Conservation (phyloP, 2,797 vertebrate genomes). For the Ptychadena robeensis region DNA sequence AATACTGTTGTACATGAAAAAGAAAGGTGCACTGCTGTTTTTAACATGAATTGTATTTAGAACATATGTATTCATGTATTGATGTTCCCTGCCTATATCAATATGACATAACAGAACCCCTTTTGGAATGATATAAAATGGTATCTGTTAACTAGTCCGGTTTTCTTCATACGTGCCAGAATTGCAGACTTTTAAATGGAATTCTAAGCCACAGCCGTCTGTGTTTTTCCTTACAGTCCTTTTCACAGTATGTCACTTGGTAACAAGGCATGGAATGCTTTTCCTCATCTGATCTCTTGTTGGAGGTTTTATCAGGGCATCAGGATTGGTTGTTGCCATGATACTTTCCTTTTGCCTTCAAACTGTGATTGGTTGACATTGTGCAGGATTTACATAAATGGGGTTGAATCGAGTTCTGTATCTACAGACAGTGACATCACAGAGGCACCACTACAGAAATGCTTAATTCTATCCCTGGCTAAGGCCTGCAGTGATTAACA, state of each 20-base stretch:
- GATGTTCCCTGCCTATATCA: too few species aligned
- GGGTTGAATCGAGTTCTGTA: slow-evolving; percentile 61
- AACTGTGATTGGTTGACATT: slow-evolving; percentile 66
- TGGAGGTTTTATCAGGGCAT: slow-evolving; percentile 10
- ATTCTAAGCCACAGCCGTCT: not conserved
- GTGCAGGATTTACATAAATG: slow-evolving; percentile 43
- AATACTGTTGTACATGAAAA: too few species aligned
- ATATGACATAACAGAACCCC: too few species aligned
- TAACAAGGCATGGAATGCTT: slow-evolving; percentile 17
- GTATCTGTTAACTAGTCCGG: too few species aligned
- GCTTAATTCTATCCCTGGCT: slow-evolving; percentile 22
- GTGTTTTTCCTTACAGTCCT: not conserved
- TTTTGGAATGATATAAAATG: not conserved
- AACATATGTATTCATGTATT: too few species aligned
- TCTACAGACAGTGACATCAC: slow-evolving; percentile 66
- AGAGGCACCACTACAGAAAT: slow-evolving; percentile 13
- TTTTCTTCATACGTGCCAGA: not conserved
- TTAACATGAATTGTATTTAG: too few species aligned
- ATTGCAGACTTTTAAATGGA: not conserved
- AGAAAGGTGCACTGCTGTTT: too few species aligned
- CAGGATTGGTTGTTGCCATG: slow-evolving; percentile 66
- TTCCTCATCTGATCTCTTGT: slow-evolving; percentile 15
- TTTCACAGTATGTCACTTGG: slow-evolving; percentile 25
- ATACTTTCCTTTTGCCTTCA: slow-evolving; percentile 65
- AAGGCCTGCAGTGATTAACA: slow-evolving; percentile 43